A percentile compares a stretch with the other conserved stretches of the same genome.
These are phyloP conservation scores for Lycophotia porphyrea DNA, from an alignment of 2,888 invertebrate genomes.

Conservation along the genomic window DNA sequence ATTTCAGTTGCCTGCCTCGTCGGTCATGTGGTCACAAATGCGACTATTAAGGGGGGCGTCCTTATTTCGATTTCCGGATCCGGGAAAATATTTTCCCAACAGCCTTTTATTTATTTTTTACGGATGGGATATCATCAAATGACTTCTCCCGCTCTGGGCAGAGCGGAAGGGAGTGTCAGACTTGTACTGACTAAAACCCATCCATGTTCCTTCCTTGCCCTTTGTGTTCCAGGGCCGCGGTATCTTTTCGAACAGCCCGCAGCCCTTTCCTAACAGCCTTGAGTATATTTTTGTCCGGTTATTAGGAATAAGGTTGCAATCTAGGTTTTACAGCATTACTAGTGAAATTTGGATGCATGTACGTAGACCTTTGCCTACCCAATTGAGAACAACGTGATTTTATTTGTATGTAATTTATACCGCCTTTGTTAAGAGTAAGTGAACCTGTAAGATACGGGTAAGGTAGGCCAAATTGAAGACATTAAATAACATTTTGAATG, in stretches of 20 bases:
- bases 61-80: neutral
- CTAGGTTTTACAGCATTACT: neutral
- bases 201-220: no score
- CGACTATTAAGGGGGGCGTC: neutral
- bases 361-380: neutral
- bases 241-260: no score
- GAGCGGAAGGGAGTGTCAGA: no score
- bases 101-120: neutral
- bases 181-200: no score
- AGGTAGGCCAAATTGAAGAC: slow-evolving; percentile 11
- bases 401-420: neutral
- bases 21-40: neutral
- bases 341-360: neutral
- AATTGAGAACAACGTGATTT: no score
- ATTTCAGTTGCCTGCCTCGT: slow-evolving; percentile 26
- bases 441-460: slow-evolving; percentile 8
- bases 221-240: no score
- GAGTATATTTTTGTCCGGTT: neutral
- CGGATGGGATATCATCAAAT: no score
- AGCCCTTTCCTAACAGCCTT: no score
- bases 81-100: neutral
- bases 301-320: neutral
- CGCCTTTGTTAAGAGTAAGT: slow-evolving; percentile 5
- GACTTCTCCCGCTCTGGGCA: no score
- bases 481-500: slow-evolving; percentile 23